These are phyloP conservation scores for Physeter macrocephalus DNA, from an alignment of 2,113 vertebrate genomes.

Conservation along the genomic window DNA sequence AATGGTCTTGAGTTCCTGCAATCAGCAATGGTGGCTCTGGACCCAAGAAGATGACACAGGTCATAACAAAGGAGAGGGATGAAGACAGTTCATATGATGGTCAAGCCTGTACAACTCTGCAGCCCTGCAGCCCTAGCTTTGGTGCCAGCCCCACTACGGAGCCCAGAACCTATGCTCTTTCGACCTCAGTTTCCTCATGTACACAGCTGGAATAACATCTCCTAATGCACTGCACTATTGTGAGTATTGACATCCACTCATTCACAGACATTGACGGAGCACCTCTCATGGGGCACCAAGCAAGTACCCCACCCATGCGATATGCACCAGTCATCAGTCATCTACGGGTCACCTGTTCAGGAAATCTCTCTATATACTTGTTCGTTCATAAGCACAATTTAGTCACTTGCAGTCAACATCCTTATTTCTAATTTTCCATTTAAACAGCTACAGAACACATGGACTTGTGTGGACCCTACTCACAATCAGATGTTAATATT, in stretches of 20 bases:
- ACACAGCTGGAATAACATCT: neutral
- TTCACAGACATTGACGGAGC: neutral
- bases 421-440: neutral
- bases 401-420: neutral
- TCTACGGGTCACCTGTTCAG: too few species aligned
- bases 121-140: neutral
- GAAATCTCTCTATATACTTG: accelerated
- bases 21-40: neutral
- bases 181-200: accelerated
- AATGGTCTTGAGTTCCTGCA: neutral
- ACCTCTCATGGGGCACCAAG: accelerated
- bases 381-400: accelerated
- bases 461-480: neutral
- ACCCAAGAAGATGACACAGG: accelerated
- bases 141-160: accelerated
- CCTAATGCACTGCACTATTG: accelerated
- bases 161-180: neutral
- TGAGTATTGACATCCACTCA: neutral
- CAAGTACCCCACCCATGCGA: accelerated
- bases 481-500: too few species aligned
- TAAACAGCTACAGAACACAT: neutral
- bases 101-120: accelerated
- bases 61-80: neutral
- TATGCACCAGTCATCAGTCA: accelerated
- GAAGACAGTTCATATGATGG: accelerated